Conservation (phyloP, 2,797 vertebrate species). For the Protonibea diacanthus region DNA sequence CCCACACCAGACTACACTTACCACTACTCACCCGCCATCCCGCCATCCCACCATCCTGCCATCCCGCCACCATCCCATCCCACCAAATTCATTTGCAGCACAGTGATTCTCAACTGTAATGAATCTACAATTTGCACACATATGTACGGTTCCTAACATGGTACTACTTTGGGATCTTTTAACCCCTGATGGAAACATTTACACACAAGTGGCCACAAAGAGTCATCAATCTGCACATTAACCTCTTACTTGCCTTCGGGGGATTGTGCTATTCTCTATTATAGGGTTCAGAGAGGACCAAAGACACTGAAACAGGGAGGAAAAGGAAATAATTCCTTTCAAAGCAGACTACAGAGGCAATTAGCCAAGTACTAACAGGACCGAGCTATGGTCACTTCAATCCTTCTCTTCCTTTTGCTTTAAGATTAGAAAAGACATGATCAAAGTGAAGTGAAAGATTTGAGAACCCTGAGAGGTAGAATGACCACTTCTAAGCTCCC, state of each 20-base stretch:
- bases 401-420: conserved; percentile 37
- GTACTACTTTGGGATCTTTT: conserved; percentile 78
- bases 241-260: conserved; percentile 74
- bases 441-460: conserved; percentile 51
- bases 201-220: conserved; percentile 85
- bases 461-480: conserved; percentile 36
- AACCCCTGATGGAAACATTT: conserved; percentile 86
- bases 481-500: conserved; percentile 27
- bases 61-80: conserved; percentile 54
- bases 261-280: conserved; percentile 73
- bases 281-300: conserved; percentile 74
- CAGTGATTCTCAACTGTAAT: conserved; percentile 81
- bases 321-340: conserved; percentile 68
- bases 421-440: conserved; percentile 36
- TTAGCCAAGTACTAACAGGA: conserved; percentile 56
- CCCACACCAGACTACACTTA: conserved; percentile 83
- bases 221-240: conserved; percentile 83
- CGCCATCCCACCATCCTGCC: conserved; percentile 51
- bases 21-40: conserved; percentile 57
- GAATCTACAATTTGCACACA: conserved; percentile 85
- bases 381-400: conserved; percentile 52
- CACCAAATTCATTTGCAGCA: conserved; percentile 82
- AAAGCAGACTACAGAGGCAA: conserved; percentile 53
- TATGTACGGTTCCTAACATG: conserved; percentile 78
- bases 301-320: conserved; percentile 65